Evolutionary conservation across 2,888 invertebrate species (phyloP).

Genomic region (Papilio demoleus): DNA sequence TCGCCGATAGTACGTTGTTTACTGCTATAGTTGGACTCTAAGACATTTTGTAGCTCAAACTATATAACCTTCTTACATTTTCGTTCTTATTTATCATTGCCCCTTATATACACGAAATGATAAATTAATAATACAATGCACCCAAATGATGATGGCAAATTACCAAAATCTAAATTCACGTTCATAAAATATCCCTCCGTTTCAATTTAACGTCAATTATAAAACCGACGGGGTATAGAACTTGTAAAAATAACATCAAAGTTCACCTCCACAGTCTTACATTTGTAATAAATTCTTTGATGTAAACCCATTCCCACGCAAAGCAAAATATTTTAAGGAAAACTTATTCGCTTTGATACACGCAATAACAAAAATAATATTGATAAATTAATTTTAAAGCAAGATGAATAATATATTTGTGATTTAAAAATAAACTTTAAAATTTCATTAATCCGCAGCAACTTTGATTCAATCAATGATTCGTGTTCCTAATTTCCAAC

Average conservation of each 20-base stretch:
- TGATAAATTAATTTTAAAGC: background rate
- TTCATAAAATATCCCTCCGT: background rate
- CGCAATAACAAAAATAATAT: background rate
- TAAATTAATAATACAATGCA: background rate
- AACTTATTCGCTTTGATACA: background rate
- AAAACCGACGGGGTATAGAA: background rate
- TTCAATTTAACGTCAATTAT: conserved; percentile 14
- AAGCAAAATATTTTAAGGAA: background rate
- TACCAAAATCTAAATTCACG: background rate
- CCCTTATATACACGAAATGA: background rate
- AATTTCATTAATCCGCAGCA: background rate
- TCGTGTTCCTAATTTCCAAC: background rate
- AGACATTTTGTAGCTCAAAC: conserved; percentile 14
- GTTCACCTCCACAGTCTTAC: background rate
- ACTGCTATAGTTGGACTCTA: conserved; percentile 26
- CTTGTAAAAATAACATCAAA: conserved; percentile 1
- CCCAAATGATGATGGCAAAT: background rate
- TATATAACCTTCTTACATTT: conserved; percentile 17
- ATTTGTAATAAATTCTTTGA: conserved; percentile 8
- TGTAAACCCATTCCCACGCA: conserved; percentile 3
- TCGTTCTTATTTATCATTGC: conserved; percentile 14
- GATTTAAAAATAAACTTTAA: background rate
- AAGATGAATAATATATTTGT: background rate
- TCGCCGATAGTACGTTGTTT: conserved; percentile 34
- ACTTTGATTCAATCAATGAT: background rate